Conservation (phyloP, 2,888 invertebrate genomes). For the Cantharis rufa region DNA sequence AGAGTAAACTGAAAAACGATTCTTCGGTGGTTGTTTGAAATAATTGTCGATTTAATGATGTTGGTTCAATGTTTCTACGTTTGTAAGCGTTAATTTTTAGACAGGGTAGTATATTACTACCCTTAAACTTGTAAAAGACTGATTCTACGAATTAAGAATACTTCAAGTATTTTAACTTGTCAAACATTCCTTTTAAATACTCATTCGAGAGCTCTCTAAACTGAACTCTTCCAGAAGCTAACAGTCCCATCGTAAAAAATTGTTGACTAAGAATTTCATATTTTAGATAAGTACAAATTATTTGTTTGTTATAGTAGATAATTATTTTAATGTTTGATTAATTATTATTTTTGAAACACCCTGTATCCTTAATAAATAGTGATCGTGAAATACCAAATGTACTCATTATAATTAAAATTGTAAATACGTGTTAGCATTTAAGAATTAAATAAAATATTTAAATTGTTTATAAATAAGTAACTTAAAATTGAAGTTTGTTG, state of each 20-base stretch:
- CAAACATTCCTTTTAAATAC: background rate
- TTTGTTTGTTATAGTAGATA: background rate
- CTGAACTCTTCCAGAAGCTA: background rate
- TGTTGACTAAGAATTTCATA: background rate
- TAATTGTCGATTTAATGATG: background rate
- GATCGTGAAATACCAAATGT: constrained; percentile 1
- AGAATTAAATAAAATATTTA: background rate
- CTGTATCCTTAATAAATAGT: background rate
- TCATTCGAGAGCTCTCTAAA: background rate
- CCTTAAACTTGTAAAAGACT: background rate
- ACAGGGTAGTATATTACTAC: constrained; percentile 4
- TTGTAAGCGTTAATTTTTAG: constrained; percentile 10
- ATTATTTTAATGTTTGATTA: background rate
- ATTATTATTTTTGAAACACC: background rate
- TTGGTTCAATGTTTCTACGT: background rate
- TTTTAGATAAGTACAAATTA: background rate
- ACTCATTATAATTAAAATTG: background rate
- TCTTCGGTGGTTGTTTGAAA: constrained; percentile 33
- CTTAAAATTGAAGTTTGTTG: background rate
- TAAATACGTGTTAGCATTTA: background rate
- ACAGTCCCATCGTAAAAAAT: background rate
- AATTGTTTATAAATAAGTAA: background rate
- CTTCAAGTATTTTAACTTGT: constrained; percentile 1
- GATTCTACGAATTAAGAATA: constrained; percentile 2
- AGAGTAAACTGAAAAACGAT: constrained; percentile 43